Evolutionary conservation across 2,113 vertebrate genomes (phyloP), one percentile per base, ranked within the genome.

Genomic region (Climacteris rufus): DNA sequence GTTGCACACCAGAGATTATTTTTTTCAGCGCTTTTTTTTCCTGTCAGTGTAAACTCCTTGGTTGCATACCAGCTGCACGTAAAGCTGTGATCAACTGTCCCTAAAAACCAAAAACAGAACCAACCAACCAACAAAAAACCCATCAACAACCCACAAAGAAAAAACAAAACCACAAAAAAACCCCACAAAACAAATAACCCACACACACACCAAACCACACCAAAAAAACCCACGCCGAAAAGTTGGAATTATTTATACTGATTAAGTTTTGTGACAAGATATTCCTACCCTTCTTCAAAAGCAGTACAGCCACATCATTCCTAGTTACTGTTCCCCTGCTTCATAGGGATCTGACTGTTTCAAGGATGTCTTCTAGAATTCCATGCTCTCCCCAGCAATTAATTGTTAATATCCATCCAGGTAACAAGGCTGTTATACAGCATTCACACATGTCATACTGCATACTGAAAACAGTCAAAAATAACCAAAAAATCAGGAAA

Each of bases 171-270:
- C 11, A n/a, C 44, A 24, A 40, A 7, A 10, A 33, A 25, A 52
- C 1, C 24, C 14, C n/a, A 59, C 11, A 1, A 57, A 42, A 30
- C 1, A n/a, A 56, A 50, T 1, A 30, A 47, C 33, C 21, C 12
- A 45, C 24, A 54, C 6, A 56, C 2, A 13, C 6, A 39, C 13
- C 6, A 64, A 80, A 50, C 11, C 11, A n/a, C 1, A 25, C n/a
- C 44, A 24, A 40, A 7, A 10, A 33, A 25, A 52, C 1, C 24
- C 14, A 20, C 10, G 14, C 30, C 15, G 10, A 57, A 30, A 63
- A 71, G 9, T 2, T 54, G 21, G 9, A 53, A 70, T 61, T 3
- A 60, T 31, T 69, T 89, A 33, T 3, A 81, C 7, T 11, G 8
- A 15, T 35, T 28, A 82, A 45, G 4, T 78, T 78, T 59, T 74